phyloP scores from a whole-genome alignment of 2,797 vertebrate species.

The Serranus cabrilla region DNA sequence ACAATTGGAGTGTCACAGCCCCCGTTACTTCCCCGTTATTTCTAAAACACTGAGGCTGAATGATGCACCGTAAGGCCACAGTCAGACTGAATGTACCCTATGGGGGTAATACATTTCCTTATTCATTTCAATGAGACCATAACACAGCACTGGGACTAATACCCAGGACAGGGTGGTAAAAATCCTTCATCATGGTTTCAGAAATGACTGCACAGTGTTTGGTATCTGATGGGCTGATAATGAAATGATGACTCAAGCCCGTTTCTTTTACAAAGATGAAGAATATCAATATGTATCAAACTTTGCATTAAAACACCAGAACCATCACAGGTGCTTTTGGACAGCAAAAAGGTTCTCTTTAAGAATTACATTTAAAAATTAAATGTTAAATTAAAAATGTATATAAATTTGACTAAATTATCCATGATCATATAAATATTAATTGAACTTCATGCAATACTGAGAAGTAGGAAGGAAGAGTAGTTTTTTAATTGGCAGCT shows the following conservation, averaged over 20 bases:
- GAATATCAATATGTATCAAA: no score
- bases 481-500: constrained; percentile 30
- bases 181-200: neutral
- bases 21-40: neutral
- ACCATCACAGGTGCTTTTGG: neutral
- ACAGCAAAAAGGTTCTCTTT: neutral
- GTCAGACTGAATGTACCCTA: neutral
- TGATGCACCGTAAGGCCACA: neutral
- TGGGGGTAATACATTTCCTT: neutral
- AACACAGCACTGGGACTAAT: neutral
- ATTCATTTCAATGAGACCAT: neutral
- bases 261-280: no score
- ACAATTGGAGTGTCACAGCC: neutral
- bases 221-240: neutral
- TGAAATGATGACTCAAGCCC: neutral
- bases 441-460: neutral
- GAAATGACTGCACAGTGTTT: neutral
- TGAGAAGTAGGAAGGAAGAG: neutral
- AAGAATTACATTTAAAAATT: neutral
- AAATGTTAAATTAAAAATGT: constrained; percentile 17
- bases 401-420: neutral
- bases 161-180: constrained; percentile 2
- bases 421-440: constrained; percentile 6
- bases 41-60: neutral
- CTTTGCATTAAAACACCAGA: neutral